Conservation (phyloP, 2,797 vertebrate genomes). For the Sarcophilus harrisii region DNA sequence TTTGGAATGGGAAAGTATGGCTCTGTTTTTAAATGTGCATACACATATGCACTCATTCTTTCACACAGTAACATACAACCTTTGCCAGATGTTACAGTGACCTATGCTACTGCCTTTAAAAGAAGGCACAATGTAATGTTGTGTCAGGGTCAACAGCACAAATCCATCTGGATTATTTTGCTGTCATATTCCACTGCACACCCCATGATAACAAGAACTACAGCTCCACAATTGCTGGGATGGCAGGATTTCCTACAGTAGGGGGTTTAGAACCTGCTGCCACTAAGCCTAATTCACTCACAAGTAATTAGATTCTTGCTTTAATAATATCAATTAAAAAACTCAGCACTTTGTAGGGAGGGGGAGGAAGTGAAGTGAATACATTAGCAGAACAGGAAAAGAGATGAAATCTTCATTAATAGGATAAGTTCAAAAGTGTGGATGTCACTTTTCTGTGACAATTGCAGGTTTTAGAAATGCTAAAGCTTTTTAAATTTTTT, state of each 20-base stretch:
- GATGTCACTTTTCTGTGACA: constrained; percentile 5
- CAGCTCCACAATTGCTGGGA: constrained; percentile 48
- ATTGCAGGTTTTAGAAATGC: background rate
- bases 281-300: constrained; percentile 19
- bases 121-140: constrained; percentile 82
- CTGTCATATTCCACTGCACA: constrained; percentile 85
- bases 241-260: constrained; percentile 25
- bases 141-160: constrained; percentile 87
- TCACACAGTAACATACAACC: background rate
- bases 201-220: constrained; percentile 85
- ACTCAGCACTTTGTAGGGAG: constrained; percentile 18
- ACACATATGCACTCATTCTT: background rate
- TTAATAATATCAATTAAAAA: constrained; percentile 69
- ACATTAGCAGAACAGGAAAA: constrained; percentile 28
- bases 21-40: constrained; percentile 14
- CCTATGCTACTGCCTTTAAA: constrained; percentile 76
- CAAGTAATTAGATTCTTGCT: constrained; percentile 62
- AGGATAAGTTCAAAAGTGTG: background rate
- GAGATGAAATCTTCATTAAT: rapidly evolving
- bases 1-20: constrained; percentile 68
- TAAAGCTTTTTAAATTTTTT: background rate
- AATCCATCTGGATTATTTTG: constrained; percentile 87
- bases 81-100: constrained; percentile 71
- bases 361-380: constrained; percentile 54
- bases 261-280: constrained; percentile 36